phyloP scores from a whole-genome alignment of 2,797 vertebrate species.

The Crenichthys baileyi region DNA sequence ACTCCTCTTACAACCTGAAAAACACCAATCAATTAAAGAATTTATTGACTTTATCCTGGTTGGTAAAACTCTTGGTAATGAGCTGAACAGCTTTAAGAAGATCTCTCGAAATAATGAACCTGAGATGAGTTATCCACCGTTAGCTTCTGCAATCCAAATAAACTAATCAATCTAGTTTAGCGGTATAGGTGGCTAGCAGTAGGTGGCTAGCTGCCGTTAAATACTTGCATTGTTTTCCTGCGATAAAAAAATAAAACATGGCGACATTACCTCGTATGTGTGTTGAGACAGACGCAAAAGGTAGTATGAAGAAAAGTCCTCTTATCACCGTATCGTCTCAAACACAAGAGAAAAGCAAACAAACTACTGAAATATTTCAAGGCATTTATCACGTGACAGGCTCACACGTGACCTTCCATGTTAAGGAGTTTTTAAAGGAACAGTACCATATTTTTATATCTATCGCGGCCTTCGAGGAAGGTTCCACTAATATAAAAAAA shows the following conservation, averaged over 20 bases:
- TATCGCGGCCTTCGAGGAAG: too few relatives aligned
- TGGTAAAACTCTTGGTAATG: rapidly evolving
- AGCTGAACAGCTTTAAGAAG: rapidly evolving
- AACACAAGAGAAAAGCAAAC: background rate
- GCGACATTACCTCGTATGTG: constrained; percentile 22
- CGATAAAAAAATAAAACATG: rapidly evolving
- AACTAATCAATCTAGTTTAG: constrained; percentile 32
- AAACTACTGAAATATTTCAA: background rate
- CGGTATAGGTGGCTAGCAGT: constrained; percentile 54
- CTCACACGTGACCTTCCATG: constrained; percentile 42
- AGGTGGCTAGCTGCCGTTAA: constrained; percentile 14
- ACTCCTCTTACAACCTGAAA: constrained; percentile 34
- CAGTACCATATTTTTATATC: constrained; percentile 5
- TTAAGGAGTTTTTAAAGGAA: constrained; percentile 35
- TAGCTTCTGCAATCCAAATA: background rate
- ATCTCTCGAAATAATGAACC: rapidly evolving
- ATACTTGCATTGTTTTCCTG: rapidly evolving
- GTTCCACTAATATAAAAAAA: too few relatives aligned
- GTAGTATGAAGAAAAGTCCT: rapidly evolving
- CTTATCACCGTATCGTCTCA: background rate
- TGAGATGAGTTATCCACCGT: too few relatives aligned
- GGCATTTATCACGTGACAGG: constrained; percentile 58
- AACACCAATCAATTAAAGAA: background rate
- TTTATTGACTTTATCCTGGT: rapidly evolving
- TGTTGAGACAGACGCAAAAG: rapidly evolving